Conservation (phyloP, 2,888 invertebrate species). For the Drosophila quinaria region DNA sequence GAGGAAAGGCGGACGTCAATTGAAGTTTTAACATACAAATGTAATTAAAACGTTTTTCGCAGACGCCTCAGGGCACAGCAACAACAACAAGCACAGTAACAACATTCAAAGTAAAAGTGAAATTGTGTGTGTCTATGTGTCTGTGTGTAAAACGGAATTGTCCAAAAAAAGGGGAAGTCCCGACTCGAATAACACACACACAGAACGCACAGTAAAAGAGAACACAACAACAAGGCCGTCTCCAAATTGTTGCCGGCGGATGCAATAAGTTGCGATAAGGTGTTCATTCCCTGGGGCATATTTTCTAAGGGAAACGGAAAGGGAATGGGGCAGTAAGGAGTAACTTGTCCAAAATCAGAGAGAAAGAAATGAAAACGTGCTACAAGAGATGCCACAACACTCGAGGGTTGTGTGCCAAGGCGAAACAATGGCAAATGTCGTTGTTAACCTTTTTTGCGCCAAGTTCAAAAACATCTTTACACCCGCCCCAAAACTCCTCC, state of each 20-base stretch:
- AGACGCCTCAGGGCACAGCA: conserved; percentile 70
- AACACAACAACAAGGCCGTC: conserved; percentile 65
- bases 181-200: conserved; percentile 33
- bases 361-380: conserved; percentile 59
- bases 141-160: conserved; percentile 58
- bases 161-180: conserved; percentile 68
- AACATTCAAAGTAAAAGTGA: conserved; percentile 60
- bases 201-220: conserved; percentile 1
- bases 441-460: conserved; percentile 77
- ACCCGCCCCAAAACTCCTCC: conserved; percentile 18
- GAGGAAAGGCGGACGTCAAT: conserved; percentile 59
- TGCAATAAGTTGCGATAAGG: conserved; percentile 81
- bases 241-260: conserved; percentile 81
- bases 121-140: conserved; percentile 41
- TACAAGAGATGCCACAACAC: conserved; percentile 22
- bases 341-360: conserved; percentile 78
- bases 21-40: conserved; percentile 82
- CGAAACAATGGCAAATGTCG: conserved; percentile 78
- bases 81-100: conserved; percentile 46
- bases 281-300: conserved; percentile 77
- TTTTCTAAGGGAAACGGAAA: conserved; percentile 25
- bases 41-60: conserved; percentile 82
- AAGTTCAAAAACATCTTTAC: conserved; percentile 62
- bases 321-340: conserved; percentile 18
- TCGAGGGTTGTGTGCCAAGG: conserved; percentile 52